Conservation (phyloP, 1,140 invertebrate genomes). For the Eriocheir sinensis region DNA sequence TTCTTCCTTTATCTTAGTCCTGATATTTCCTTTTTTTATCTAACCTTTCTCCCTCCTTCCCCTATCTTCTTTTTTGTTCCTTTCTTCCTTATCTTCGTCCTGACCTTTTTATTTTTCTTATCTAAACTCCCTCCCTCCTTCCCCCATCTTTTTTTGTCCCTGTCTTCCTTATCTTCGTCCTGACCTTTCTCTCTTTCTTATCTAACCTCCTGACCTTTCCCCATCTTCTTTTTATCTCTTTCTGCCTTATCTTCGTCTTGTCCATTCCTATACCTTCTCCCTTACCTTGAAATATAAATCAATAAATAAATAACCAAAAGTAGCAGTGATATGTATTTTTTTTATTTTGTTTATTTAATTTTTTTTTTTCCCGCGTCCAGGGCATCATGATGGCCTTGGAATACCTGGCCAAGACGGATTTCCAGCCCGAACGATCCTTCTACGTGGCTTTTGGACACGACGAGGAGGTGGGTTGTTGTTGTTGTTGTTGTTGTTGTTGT, state of each 20-base stretch:
- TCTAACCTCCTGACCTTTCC: neutral
- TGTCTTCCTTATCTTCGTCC: no score
- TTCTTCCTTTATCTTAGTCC: neutral
- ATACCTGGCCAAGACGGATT: slow-evolving; percentile 82
- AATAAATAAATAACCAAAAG: no score
- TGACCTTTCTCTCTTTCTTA: neutral
- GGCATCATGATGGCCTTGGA: slow-evolving; percentile 85
- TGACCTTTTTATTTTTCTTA: neutral
- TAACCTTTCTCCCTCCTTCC: no score
- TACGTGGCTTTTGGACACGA: slow-evolving; percentile 86
- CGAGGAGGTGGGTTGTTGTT: slow-evolving; percentile 83
- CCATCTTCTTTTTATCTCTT: neutral
- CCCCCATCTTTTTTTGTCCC: neutral
- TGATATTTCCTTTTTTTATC: neutral
- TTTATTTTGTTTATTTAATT: no score
- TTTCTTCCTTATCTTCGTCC: neutral
- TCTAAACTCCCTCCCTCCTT: neutral
- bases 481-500: neutral
- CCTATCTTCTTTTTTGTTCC: no score
- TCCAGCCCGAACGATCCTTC: slow-evolving; percentile 83
- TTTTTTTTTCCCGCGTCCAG: no score
- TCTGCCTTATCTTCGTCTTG: neutral
- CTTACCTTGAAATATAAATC: no score
- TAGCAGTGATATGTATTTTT: no score
- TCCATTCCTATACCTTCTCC: no score